Base-by-base conservation (phyloP, 2,797 vertebrate genomes). In the Alexandromys oeconomus region DNA sequence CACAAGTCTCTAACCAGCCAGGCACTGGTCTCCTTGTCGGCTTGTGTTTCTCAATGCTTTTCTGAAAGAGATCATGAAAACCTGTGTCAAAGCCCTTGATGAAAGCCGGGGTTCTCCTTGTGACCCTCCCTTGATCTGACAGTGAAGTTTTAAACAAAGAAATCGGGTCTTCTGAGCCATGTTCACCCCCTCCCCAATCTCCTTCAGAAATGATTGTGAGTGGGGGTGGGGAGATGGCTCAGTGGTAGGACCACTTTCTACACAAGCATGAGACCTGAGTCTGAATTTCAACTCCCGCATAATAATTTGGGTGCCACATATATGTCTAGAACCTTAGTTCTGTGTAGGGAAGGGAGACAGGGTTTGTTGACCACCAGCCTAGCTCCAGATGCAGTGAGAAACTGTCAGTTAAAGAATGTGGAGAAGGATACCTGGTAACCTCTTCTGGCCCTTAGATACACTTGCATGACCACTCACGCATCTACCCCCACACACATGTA, bases 1-100 rank as follows among this genome's bases (percentile, higher is more conserved):
- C 63, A 29, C 43, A 17, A 59, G 46, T 96, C 87, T 95, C 91
- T 63, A 92, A 69, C 37, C 74, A 92, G 84, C 74, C 82, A 67
- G 69, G 74, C 79, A 91, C 63, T 23, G 27, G 82, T 91, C 69
- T 95, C n/a, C 63, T 74, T 86, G 34, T 95, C 46, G 81, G 27
- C 11, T 71, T 29, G 13, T 76, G 59, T 89, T 94, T 87, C 91
- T 87, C 79, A 31, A 1, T 57, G 88, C 90, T 90, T 69, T 69
- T 92, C 78, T 59, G 40, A 93, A 87, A 91, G 61, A 59, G 31
- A 81, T 65, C 65, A 74, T 51, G 46, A 96, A 95, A 89, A 40
- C 34, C 59, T 96, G 73, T 51, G 37, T 94, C 85, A 91, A 74
- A 29, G 34, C 54, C 67, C 79, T 95, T 29, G 67, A 91, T 46